Percentiles rank a stretch among this genome's conserved stretches.
These are phyloP conservation scores for Prenolepis imparis DNA, from an alignment of 2,888 invertebrate genomes.

Conservation along the genomic window DNA sequence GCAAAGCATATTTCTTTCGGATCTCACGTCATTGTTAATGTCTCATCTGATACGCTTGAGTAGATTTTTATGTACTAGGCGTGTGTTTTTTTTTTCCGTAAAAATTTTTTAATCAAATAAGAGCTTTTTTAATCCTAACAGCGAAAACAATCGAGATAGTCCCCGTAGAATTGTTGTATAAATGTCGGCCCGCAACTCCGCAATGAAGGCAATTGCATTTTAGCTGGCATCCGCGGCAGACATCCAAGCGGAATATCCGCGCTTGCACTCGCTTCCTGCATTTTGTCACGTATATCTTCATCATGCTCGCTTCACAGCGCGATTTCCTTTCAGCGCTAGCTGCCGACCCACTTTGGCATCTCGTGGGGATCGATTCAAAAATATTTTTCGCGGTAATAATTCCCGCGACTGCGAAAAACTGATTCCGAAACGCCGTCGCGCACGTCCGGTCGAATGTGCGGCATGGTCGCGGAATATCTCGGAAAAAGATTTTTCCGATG, in stretches of 20 bases:
- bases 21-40: too few relatives aligned
- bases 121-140: background rate
- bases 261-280: slow-evolving; percentile 51
- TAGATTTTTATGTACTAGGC: too few relatives aligned
- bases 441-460: slow-evolving; percentile 42
- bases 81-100: background rate
- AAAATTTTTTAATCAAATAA: slow-evolving; percentile 11
- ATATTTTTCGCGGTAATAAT: slow-evolving; percentile 52
- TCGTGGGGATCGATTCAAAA: slow-evolving; percentile 60
- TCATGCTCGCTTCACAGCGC: slow-evolving; percentile 52
- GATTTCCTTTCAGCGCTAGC: slow-evolving; percentile 50
- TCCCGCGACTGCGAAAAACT: slow-evolving; percentile 38
- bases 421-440: slow-evolving; percentile 33
- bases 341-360: slow-evolving; percentile 58
- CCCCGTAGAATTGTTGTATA: slow-evolving; percentile 28
- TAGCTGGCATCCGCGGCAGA: slow-evolving; percentile 48
- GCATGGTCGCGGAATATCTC: slow-evolving; percentile 31
- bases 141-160: slow-evolving; percentile 34
- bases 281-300: slow-evolving; percentile 62
- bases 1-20: too few relatives aligned
- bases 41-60: too few relatives aligned
- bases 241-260: slow-evolving; percentile 53
- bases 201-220: slow-evolving; percentile 51
- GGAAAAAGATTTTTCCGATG: slow-evolving; percentile 44
- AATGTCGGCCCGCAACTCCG: slow-evolving; percentile 37